A percentile compares a stretch with the other conserved stretches of the same genome.
Evolutionary conservation across 2,113 vertebrate genomes (phyloP).

Genomic region (Clarias macrocephalus): DNA sequence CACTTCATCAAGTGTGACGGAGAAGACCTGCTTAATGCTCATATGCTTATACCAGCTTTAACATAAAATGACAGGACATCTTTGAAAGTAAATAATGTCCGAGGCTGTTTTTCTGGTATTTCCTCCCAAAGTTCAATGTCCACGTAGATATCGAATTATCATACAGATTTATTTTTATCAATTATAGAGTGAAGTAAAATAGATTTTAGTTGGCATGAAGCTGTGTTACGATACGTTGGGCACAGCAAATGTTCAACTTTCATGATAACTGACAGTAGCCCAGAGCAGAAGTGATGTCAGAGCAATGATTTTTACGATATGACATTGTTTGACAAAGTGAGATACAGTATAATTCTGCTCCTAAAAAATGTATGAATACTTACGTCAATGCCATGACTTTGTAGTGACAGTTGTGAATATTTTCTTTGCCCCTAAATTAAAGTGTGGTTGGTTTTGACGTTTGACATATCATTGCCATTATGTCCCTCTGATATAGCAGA

Average conservation of each 20-base stretch:
- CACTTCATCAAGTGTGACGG: slow-evolving; percentile 36
- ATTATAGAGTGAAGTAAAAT: background rate
- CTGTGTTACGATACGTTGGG: background rate
- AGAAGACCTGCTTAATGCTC: background rate
- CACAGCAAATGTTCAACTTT: background rate
- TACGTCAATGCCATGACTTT: background rate
- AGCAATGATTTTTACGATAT: background rate
- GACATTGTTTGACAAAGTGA: background rate
- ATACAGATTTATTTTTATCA: background rate
- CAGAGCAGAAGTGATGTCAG: background rate
- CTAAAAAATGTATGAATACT: background rate
- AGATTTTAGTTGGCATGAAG: background rate
- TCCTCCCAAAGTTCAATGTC: background rate
- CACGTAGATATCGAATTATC: background rate
- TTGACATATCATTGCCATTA: background rate
- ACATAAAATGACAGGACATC: background rate
- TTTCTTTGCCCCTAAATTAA: background rate
- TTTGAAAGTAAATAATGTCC: background rate
- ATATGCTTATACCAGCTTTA: slow-evolving; percentile 3
- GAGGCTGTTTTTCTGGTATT: background rate
- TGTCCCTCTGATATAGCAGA: background rate
- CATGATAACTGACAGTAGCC: background rate
- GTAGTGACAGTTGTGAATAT: background rate
- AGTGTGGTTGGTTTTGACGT: background rate
- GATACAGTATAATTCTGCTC: background rate